Conservation (phyloP, 2,113 vertebrate genomes). For the Lepus timidus region DNA sequence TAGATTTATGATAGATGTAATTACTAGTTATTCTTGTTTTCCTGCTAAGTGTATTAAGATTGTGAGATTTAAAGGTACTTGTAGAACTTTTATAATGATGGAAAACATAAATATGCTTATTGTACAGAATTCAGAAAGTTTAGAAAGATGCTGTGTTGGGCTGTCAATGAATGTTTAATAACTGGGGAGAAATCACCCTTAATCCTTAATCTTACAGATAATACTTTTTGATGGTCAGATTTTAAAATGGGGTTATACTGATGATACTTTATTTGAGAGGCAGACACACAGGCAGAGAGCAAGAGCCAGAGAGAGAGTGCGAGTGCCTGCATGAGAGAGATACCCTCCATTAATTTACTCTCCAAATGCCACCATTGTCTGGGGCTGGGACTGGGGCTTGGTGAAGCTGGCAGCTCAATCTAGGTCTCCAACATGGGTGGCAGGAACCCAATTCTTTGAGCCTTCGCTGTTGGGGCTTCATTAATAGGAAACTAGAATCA, state of each 20-base stretch:
- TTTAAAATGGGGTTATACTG: conserved; percentile 59
- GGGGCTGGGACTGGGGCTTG: no score
- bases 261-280: not conserved
- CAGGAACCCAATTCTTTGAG: no score
- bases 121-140: conserved; percentile 46
- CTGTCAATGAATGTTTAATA: conserved; percentile 46
- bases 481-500: no score
- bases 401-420: no score
- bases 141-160: not conserved
- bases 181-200: not conserved
- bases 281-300: no score
- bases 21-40: conserved; percentile 63
- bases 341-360: no score
- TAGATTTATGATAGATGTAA: conserved; percentile 24
- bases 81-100: conserved; percentile 40
- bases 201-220: conserved; percentile 13
- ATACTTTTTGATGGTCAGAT: conserved; percentile 39
- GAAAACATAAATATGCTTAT: conserved; percentile 11
- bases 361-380: no score
- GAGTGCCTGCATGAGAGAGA: no score
- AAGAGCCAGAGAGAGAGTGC: no score
- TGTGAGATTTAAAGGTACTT: conserved; percentile 48
- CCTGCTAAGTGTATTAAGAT: conserved; percentile 1
- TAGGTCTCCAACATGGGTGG: no score
- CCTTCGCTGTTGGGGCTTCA: no score